phyloP scores from a whole-genome alignment of 1,140 invertebrate species.

The Pseudomyrmex dendroicus region DNA sequence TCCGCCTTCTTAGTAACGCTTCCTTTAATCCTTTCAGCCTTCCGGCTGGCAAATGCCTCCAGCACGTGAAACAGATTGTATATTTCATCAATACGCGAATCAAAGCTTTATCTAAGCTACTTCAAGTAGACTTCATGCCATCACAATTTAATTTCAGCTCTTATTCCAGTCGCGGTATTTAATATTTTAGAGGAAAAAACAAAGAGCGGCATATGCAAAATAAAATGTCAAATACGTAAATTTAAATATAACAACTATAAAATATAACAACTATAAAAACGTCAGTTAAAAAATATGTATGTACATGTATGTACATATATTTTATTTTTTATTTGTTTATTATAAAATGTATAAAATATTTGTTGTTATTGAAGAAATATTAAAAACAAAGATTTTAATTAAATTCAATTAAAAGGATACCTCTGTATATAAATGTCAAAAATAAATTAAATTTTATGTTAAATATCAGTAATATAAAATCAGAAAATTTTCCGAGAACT shows the following conservation, averaged over 20 bases:
- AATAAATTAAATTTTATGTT: not conserved
- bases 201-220: no score
- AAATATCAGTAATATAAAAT: not conserved
- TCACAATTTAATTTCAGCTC: not conserved
- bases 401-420: conserved; percentile 23
- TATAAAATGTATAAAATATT: not conserved
- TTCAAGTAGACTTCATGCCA: not conserved
- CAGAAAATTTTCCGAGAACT: not conserved
- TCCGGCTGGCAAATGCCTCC: conserved; percentile 22
- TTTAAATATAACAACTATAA: no score
- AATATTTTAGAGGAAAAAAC: not conserved
- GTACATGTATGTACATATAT: no score
- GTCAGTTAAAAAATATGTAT: no score
- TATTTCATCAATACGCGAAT: conserved; percentile 14
- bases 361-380: conserved; percentile 1
- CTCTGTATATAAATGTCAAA: not conserved
- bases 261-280: no score
- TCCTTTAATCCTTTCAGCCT: conserved; percentile 55
- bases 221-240: no score
- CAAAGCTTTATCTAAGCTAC: not conserved
- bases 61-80: conserved; percentile 2
- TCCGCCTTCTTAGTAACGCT: conserved; percentile 55
- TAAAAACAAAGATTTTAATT: not conserved
- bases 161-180: not conserved
- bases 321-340: no score